These are phyloP conservation scores for Gymnocheta viridis DNA, from an alignment of 2,888 invertebrate species.

Conservation along the genomic window DNA sequence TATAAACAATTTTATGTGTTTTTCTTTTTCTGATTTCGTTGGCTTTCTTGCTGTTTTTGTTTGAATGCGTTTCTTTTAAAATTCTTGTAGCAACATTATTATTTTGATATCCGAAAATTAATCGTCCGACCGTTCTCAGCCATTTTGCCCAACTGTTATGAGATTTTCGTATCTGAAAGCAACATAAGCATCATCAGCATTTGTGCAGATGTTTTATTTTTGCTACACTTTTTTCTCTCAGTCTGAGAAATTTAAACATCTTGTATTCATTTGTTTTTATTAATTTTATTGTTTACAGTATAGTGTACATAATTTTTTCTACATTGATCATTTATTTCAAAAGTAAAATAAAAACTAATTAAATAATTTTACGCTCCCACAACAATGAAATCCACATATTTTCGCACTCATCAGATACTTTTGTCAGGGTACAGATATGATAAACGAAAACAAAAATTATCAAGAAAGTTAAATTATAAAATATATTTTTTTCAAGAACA, in stretches of 20 bases:
- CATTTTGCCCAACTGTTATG: slow-evolving; percentile 65
- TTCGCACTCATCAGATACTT: slow-evolving; percentile 29
- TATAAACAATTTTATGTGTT: slow-evolving; percentile 54
- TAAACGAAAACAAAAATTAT: too few relatives aligned
- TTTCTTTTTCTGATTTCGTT: neutral
- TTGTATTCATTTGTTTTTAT: slow-evolving; percentile 39
- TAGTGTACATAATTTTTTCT: slow-evolving; percentile 1
- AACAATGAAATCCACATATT: slow-evolving; percentile 26
- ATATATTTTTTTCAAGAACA: too few relatives aligned
- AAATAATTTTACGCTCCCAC: slow-evolving; percentile 61
- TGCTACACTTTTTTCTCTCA: neutral
- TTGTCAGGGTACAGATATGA: slow-evolving; percentile 20
- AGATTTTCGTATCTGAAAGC: slow-evolving; percentile 36
- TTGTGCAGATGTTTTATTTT: slow-evolving; percentile 29
- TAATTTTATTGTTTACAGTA: slow-evolving; percentile 36
- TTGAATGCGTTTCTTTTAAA: slow-evolving; percentile 18
- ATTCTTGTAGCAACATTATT: slow-evolving; percentile 3
- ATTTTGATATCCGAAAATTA: slow-evolving; percentile 37
- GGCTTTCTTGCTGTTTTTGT: slow-evolving; percentile 13
- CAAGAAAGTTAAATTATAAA: neutral
- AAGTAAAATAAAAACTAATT: neutral
- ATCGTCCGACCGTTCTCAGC: slow-evolving; percentile 59
- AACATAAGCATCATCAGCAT: slow-evolving; percentile 45
- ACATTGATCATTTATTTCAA: slow-evolving; percentile 32
- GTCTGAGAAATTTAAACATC: slow-evolving; percentile 22